Base-by-base conservation (phyloP, 2,113 vertebrate species). In the Phycodurus eques region DNA sequence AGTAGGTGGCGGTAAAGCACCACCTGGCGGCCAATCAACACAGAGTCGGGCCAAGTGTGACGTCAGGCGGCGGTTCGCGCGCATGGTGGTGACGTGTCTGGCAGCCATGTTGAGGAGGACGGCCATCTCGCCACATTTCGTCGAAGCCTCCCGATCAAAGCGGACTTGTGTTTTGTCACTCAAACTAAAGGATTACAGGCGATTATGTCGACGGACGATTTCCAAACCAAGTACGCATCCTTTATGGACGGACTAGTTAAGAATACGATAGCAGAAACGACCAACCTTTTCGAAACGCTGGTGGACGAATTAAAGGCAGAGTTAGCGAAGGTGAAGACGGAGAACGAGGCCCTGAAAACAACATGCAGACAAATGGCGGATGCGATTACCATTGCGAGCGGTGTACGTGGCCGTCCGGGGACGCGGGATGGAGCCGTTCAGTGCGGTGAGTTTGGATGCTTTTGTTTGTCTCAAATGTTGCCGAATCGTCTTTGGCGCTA, bases 211-310 rank as follows among this genome's bases (percentile, higher is more conserved):
- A 64, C 76, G 51, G 85, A 72, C 7, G 87, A 88, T 22, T 90
- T 92, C 42, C 86, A 90, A 70, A 70, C 67, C 1, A 90, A 89
- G 60, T 91, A 90, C 63, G 64, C 90, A 17, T 83, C 85, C 1
- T 79, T 90, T 0, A 92, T 93, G 91, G 90, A 92, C 71, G 78
- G 63, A 12, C 81, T 92, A 69, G 70, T 93, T 0, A 87, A 86
- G 65, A 80, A 76, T 5, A 88, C 90, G 0, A 75, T 92, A 3
- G 82, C 82, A 0, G 92, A 93, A 74, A 90, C 92, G 5, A 91
- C 84, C 1, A 88, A 89, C 89, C 89, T 92, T 87, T 92, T 91
- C 67, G 85, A 92, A 78, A 87, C 78, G 75, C 84, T 90, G 80
- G 85, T 92, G 0, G 78, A 87, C 19, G 89, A 91, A 22, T 74